phyloP scores from a whole-genome alignment of 2,113 vertebrate genomes.

The Microcebus jonahi region DNA sequence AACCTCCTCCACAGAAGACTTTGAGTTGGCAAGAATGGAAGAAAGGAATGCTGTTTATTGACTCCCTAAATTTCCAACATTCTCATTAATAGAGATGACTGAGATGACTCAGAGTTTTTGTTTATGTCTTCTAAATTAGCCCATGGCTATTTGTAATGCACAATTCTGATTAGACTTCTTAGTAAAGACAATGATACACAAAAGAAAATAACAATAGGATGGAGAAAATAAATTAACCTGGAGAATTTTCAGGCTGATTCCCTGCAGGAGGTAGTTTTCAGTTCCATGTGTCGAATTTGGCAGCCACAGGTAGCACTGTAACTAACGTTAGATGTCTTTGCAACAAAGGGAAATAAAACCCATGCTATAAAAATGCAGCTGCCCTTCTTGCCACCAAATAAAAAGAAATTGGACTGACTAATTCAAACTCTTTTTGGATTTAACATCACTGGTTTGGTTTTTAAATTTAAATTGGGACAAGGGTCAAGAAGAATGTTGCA shows the following conservation, averaged over 20 bases:
- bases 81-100: background rate
- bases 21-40: background rate
- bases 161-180: background rate
- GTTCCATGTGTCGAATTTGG: constrained; percentile 1
- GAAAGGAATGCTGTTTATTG: background rate
- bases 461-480: constrained; percentile 65
- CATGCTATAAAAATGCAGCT: constrained; percentile 30
- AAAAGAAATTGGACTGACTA: constrained; percentile 44
- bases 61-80: background rate
- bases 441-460: constrained; percentile 35
- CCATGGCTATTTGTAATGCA: background rate
- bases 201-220: background rate
- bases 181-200: background rate
- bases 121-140: background rate
- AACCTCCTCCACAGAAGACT: background rate
- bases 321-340: constrained; percentile 22
- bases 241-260: background rate
- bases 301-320: background rate
- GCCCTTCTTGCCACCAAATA: constrained; percentile 17
- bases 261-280: background rate
- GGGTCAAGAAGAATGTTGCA: constrained; percentile 33
- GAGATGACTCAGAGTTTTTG: background rate
- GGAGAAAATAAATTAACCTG: background rate
- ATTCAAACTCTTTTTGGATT: constrained; percentile 38
- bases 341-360: constrained; percentile 51